These are phyloP conservation scores for Xanthia togata DNA, from an alignment of 2,888 invertebrate genomes.

Conservation along the genomic window DNA sequence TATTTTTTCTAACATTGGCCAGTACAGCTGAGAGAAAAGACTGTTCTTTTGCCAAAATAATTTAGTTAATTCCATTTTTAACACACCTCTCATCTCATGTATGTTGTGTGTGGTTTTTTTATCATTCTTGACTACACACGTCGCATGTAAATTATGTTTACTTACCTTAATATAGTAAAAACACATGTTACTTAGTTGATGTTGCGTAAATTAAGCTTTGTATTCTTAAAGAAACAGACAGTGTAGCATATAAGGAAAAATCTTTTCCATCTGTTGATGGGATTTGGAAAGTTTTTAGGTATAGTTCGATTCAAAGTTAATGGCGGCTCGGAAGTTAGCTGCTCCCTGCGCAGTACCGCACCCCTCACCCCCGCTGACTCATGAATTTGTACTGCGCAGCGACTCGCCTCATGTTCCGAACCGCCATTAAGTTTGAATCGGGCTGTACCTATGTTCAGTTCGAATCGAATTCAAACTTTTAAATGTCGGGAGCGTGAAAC, in stretches of 20 bases:
- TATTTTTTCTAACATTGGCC: conserved; percentile 13
- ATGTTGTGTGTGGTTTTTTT: conserved; percentile 8
- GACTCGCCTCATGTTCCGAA: too few relatives aligned
- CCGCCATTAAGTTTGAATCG: too few relatives aligned
- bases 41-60: conserved; percentile 25
- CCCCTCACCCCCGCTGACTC: too few relatives aligned
- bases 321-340: too few relatives aligned
- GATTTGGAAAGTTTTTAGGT: too few relatives aligned
- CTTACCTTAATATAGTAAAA: conserved; percentile 21
- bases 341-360: too few relatives aligned
- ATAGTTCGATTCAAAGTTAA: too few relatives aligned
- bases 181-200: conserved; percentile 25
- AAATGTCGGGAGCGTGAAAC: background rate
- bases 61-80: conserved; percentile 1
- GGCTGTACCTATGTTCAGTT: too few relatives aligned
- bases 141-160: conserved; percentile 32
- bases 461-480: background rate
- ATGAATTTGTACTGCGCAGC: too few relatives aligned
- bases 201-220: conserved; percentile 26
- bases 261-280: background rate
- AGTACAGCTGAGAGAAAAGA: conserved; percentile 17
- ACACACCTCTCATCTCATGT: background rate
- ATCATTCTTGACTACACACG: conserved; percentile 31
- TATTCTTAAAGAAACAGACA: conserved; percentile 22
- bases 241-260: background rate